phyloP scores from a whole-genome alignment of 2,797 vertebrate species.

The Clarias laeviceps region DNA sequence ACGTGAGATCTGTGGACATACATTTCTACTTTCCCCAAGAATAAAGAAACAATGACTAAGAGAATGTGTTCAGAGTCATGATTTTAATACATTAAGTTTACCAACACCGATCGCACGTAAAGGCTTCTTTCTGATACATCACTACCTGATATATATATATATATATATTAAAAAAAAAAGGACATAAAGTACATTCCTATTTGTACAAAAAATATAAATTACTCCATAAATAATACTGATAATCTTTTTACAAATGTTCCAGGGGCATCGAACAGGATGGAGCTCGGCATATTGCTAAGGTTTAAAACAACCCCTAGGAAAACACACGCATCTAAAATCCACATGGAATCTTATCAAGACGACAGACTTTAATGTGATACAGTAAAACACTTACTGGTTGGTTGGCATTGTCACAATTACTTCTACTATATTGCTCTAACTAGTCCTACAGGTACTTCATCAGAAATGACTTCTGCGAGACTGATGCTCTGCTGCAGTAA shows the following conservation, averaged over 20 bases:
- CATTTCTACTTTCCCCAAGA: constrained; percentile 20
- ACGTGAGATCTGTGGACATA: constrained; percentile 25
- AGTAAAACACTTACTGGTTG: constrained; percentile 42
- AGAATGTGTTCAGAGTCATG: not conserved
- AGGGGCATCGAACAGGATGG: constrained; percentile 4
- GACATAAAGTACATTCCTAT: not conserved
- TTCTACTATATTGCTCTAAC: constrained; percentile 33
- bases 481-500: not conserved
- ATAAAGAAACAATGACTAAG: constrained; percentile 39
- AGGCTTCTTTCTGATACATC: not conserved
- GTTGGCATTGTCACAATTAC: constrained; percentile 53
- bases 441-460: constrained; percentile 3
- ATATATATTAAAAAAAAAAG: not conserved
- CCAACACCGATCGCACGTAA: constrained; percentile 24
- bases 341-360: constrained; percentile 25
- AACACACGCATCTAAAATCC: constrained; percentile 16
- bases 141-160: not conserved
- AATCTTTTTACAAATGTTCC: constrained; percentile 26
- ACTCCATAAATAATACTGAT: constrained; percentile 59
- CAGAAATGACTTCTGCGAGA: not conserved
- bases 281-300: constrained; percentile 32
- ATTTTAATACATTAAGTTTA: constrained; percentile 48
- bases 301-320: constrained; percentile 53
- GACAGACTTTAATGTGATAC: constrained; percentile 7
- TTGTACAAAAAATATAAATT: constrained; percentile 43